Base-by-base conservation (phyloP, 2,113 vertebrate species). In the Amphilophus citrinellus region DNA sequence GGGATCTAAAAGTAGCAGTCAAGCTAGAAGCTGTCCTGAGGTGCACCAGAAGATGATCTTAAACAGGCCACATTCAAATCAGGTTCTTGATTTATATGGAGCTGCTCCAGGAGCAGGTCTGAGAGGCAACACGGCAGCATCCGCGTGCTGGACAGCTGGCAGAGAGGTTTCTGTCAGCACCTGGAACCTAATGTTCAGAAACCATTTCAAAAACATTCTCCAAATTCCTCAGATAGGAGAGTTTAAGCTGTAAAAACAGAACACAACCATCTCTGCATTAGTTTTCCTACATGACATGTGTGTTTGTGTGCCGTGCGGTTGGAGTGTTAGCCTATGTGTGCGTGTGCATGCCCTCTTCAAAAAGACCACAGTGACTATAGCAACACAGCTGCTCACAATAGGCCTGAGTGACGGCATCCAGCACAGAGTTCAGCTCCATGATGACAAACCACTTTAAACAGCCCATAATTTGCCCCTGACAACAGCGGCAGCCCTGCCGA, bases 401-500 rank as follows among this genome's bases (percentile, higher is more conserved):
- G 79, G 75, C 76, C 60, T 62, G 85, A 88, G 65, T 78, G 83
- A 90, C 39, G 62, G 66, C 68, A 86, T 84, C 76, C 76, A 50
- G 88, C 80, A 37, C 76, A 68, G 39, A 86, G 78, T 79, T 86
- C 83, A 89, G 42, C 61, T 80, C 83, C 78, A 37, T 87, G 87
- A 89, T 83, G 79, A 87, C 79, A 91, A 91, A 86, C 86, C 88
- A 87, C 84, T 87, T 89, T 62, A 89, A 88, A 87, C 61, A 84
- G 77, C 39, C 82, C 90, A 83, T 89, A 87, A 90, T 91, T 83
- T 63, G 50, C 47, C 73, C 73, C 47, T 53, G 87, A 90, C 87
- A 87, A 79, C 85, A 84, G 87, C 56, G 59, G 66, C 76, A 75
- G 75, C 44, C 68, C 47, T 39, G 82, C 59, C 18, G 57, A 87